phyloP scores from a whole-genome alignment of 1,140 invertebrate species.

The Temnothorax nylanderi region DNA sequence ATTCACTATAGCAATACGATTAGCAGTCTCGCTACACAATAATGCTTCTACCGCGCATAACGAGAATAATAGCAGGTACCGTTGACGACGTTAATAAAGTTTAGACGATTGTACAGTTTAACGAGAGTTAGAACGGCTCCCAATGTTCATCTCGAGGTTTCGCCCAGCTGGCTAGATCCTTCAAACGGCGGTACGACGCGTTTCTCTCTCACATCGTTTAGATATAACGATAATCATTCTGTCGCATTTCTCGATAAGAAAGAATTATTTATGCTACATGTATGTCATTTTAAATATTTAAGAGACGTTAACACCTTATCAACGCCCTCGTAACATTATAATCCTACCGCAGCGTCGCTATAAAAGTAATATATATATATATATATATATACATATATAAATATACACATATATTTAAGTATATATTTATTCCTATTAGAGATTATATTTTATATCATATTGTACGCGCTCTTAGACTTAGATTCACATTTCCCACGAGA shows the following conservation, averaged over 20 bases:
- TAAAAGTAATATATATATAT: constrained; percentile 21
- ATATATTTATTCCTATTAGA: constrained; percentile 43
- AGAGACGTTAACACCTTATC: neutral
- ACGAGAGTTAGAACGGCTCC: neutral
- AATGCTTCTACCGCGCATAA: constrained; percentile 36
- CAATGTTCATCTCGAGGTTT: neutral
- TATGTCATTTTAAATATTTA: neutral
- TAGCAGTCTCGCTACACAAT: constrained; percentile 38
- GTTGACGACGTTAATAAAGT: neutral
- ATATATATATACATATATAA: neutral
- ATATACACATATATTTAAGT: constrained; percentile 18
- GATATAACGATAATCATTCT: neutral
- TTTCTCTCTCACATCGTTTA: neutral
- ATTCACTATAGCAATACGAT: constrained; percentile 54
- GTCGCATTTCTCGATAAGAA: neutral
- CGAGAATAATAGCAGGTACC: neutral
- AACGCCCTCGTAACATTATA: neutral
- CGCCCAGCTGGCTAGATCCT: neutral
- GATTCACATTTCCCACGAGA: neutral
- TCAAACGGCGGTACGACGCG: constrained; percentile 25
- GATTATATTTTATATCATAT: constrained; percentile 44
- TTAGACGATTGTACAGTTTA: constrained; percentile 26
- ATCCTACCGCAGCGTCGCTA: constrained; percentile 1
- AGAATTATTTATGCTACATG: constrained; percentile 28
- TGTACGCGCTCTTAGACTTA: neutral